Conservation (phyloP, 1,140 invertebrate genomes). For the silkworm (Bombyx mori) region DNA sequence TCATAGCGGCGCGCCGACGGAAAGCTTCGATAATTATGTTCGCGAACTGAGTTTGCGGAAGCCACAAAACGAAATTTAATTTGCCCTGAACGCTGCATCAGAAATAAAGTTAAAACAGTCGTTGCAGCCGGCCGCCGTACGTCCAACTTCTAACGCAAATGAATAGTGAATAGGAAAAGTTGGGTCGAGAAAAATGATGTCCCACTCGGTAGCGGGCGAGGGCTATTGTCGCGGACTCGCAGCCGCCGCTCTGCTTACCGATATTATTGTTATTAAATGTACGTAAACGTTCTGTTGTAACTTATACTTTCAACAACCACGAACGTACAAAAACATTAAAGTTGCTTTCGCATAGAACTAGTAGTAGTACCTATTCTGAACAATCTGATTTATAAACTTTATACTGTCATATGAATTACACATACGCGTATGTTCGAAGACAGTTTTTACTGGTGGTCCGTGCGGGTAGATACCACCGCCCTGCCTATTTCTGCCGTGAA, state of each 20-base stretch:
- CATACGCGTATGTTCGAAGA: no score
- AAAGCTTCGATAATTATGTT: constrained; percentile 58
- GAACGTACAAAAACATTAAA: not conserved
- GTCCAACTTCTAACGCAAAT: constrained; percentile 69
- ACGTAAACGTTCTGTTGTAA: constrained; percentile 29
- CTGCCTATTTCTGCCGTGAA: no score
- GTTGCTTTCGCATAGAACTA: no score
- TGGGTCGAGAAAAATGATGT: constrained; percentile 66
- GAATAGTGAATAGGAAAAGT: constrained; percentile 71
- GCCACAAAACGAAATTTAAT: constrained; percentile 70
- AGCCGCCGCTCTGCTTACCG: constrained; percentile 25
- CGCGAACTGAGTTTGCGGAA: constrained; percentile 62
- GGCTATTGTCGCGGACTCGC: constrained; percentile 37
- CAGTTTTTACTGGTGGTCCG: no score
- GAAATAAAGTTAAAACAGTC: constrained; percentile 71
- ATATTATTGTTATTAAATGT: constrained; percentile 51
- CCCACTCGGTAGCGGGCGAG: constrained; percentile 39
- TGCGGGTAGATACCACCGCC: no score
- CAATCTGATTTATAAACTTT: no score
- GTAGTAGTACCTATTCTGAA: no score
- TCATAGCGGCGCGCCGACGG: constrained; percentile 37
- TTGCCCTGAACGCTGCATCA: constrained; percentile 69
- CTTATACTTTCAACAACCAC: constrained; percentile 15
- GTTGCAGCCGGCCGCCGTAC: constrained; percentile 57
- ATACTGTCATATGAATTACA: no score